Conservation (phyloP, 1,140 invertebrate species). For the Psilanteris sp. region DNA sequence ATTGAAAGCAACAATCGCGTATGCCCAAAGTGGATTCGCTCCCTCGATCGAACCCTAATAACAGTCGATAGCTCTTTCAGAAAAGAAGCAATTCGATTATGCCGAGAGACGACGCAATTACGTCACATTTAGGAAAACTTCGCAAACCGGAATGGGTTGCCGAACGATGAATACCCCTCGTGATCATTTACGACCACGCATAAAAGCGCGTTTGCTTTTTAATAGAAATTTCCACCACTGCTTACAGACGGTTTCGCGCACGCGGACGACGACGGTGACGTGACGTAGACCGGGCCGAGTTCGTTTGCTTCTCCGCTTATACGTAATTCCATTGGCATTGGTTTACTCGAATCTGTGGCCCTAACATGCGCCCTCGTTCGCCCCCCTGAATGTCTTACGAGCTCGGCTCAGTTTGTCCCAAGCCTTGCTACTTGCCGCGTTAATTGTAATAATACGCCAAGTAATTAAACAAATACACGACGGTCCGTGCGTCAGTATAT, state of each 20-base stretch:
- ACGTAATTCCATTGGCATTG: conserved; percentile 33
- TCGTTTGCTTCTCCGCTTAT: conserved; percentile 47
- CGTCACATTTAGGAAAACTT: no score
- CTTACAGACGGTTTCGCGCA: conserved; percentile 25
- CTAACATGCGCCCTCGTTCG: neutral
- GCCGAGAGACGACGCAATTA: no score
- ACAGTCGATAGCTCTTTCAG: no score
- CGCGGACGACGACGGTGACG: conserved; percentile 38
- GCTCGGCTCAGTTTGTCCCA: conserved; percentile 3
- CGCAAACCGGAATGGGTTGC: no score
- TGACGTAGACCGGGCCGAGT: conserved; percentile 41
- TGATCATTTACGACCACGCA: neutral
- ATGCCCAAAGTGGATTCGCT: no score
- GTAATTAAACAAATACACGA: no score
- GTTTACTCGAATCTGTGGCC: conserved; percentile 30
- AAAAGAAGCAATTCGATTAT: no score
- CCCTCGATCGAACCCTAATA: no score
- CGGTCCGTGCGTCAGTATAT: no score
- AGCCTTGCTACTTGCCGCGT: neutral
- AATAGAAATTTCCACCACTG: conserved; percentile 49
- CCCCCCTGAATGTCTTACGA: conserved; percentile 8
- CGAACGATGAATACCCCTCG: neutral
- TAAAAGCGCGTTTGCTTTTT: conserved; percentile 42
- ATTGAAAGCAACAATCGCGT: no score
- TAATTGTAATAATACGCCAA: no score